Conservation (phyloP, 1,140 invertebrate genomes). For the Bombus confusus region DNA sequence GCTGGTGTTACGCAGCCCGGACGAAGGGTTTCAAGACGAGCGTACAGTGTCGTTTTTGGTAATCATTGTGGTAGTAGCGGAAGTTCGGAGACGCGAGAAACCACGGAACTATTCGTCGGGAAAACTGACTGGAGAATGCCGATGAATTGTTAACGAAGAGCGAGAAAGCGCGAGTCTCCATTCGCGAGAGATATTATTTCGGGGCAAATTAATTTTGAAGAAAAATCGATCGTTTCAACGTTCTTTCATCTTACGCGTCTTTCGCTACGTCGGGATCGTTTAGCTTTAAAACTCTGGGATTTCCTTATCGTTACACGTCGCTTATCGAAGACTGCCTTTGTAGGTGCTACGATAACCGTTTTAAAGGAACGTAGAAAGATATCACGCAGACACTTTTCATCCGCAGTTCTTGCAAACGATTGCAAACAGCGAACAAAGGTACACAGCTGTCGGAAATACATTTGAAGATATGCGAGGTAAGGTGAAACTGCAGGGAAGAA, state of each 20-base stretch:
- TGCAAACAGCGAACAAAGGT: neutral
- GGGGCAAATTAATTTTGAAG: neutral
- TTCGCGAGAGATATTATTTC: neutral
- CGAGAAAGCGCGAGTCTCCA: neutral
- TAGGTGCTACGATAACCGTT: neutral
- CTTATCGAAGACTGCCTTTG: neutral
- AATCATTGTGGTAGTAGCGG: neutral
- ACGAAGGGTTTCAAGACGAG: conserved; percentile 12
- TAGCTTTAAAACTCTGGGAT: neutral
- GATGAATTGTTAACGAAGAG: conserved; percentile 12
- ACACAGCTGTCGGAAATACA: neutral
- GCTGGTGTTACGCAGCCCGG: conserved; percentile 44
- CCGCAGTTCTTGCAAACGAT: neutral
- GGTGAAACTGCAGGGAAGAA: neutral
- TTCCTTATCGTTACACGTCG: neutral
- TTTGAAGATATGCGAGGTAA: neutral
- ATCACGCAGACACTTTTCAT: neutral
- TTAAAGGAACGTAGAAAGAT: neutral
- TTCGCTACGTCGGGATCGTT: too few species aligned
- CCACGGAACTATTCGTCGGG: neutral
- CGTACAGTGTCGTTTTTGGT: conserved; percentile 9
- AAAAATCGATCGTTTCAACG: neutral
- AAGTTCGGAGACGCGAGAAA: neutral
- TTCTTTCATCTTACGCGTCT: too few species aligned
- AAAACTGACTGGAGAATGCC: neutral